Percentiles rank a stretch among this genome's conserved stretches.
These are phyloP conservation scores for Furcifer pardalis DNA, from an alignment of 2,797 vertebrate genomes.

Conservation along the genomic window DNA sequence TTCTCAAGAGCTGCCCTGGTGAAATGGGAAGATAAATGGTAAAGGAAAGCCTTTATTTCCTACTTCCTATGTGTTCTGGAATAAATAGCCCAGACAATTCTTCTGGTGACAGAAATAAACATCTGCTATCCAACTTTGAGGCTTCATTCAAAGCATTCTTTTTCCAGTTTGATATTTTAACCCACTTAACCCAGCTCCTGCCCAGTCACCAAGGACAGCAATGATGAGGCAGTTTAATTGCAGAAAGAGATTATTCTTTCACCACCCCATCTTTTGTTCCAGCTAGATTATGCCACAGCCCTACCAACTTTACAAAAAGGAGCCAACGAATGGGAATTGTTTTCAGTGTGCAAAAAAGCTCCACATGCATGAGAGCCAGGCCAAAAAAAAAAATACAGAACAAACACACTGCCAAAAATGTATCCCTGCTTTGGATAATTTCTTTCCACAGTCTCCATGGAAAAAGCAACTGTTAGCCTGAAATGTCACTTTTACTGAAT, in stretches of 20 bases:
- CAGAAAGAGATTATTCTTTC: not conserved
- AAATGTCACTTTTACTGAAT: constrained; percentile 47
- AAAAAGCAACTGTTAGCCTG: constrained; percentile 53
- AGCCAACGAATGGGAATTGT: not conserved
- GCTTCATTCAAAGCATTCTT: not conserved
- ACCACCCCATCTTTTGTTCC: not conserved
- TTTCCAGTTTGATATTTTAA: not conserved
- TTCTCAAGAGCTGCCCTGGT: not conserved
- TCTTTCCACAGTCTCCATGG: constrained; percentile 28
- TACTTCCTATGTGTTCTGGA: not conserved
- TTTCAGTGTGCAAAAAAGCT: not conserved
- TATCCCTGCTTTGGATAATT: constrained; percentile 9
- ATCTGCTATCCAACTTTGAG: not conserved
- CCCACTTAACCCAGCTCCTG: not conserved
- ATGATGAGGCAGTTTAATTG: not conserved
- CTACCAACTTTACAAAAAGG: not conserved
- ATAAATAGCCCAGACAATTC: not conserved
- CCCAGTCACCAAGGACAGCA: too few species aligned
- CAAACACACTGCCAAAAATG: constrained; percentile 16
- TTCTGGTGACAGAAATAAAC: not conserved
- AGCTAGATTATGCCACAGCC: not conserved
- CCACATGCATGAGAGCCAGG: not conserved
- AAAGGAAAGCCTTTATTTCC: not conserved
- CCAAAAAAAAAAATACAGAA: constrained; percentile 23
- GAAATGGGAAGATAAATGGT: not conserved